phyloP scores from a whole-genome alignment of 2,888 invertebrate species.

The Melitaea athalia region DNA sequence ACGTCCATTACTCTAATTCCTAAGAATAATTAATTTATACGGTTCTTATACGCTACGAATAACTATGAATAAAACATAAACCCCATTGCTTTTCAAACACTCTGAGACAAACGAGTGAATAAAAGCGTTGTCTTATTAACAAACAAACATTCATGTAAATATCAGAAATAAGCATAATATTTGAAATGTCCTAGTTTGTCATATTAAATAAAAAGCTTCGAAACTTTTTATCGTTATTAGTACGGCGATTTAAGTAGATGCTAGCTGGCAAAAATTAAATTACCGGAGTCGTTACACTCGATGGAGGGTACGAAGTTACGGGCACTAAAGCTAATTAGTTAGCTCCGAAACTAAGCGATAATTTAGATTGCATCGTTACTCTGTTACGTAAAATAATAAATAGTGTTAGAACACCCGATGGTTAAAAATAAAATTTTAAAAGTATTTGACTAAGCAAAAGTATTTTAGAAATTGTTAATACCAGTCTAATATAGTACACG shows the following conservation, averaged over 20 bases:
- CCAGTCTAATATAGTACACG: no score
- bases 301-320: constrained; percentile 52
- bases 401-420: constrained; percentile 36
- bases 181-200: constrained; percentile 39
- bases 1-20: constrained; percentile 53
- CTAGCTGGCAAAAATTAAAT: constrained; percentile 62
- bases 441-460: not conserved
- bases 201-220: constrained; percentile 45
- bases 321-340: constrained; percentile 70
- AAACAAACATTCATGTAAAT: not conserved
- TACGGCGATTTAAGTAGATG: constrained; percentile 42
- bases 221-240: constrained; percentile 54
- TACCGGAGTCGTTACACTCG: constrained; percentile 57
- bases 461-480: not conserved
- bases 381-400: constrained; percentile 43
- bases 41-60: constrained; percentile 54
- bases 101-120: constrained; percentile 1
- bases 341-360: constrained; percentile 69
- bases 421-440: constrained; percentile 16
- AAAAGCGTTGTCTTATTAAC: not conserved
- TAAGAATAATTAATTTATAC: constrained; percentile 50
- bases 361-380: constrained; percentile 56
- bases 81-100: constrained; percentile 13
- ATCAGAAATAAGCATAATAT: constrained; percentile 8
- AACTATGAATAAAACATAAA: constrained; percentile 47